Percentiles rank a stretch among this genome's conserved stretches.
These are phyloP conservation scores for Chaenodraco wilsoni DNA, from an alignment of 2,797 vertebrate species.

Conservation along the genomic window DNA sequence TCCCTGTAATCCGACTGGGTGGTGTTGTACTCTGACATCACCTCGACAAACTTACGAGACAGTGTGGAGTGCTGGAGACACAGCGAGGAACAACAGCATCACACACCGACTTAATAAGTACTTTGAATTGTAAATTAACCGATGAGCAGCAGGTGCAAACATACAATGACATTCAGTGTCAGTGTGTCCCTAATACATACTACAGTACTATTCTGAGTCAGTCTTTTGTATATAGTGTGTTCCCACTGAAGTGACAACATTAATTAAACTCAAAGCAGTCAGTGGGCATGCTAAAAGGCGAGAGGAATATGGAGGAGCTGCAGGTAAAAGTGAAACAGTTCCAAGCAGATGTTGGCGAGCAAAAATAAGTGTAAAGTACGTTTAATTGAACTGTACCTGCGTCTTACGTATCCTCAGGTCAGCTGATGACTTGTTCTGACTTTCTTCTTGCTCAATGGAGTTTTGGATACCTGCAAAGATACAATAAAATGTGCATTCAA, in stretches of 20 bases:
- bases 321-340: not conserved
- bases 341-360: not conserved
- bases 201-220: not conserved
- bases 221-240: not conserved
- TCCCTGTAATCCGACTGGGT: slow-evolving; percentile 97
- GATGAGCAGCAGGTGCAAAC: not conserved
- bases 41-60: slow-evolving; percentile 97
- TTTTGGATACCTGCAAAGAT: slow-evolving; percentile 89
- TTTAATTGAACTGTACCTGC: slow-evolving; percentile 82
- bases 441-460: slow-evolving; percentile 95
- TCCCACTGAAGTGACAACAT: slow-evolving; percentile 7
- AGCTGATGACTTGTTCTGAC: slow-evolving; percentile 91
- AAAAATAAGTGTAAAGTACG: not conserved
- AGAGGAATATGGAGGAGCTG: not conserved
- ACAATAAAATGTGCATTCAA: slow-evolving; percentile 9
- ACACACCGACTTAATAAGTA: not conserved
- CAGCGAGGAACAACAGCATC: not conserved
- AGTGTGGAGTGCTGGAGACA: slow-evolving; percentile 91
- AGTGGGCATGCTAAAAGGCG: not conserved
- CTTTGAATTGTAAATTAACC: slow-evolving; percentile 1
- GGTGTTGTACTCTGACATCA: slow-evolving; percentile 97
- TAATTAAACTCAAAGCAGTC: not conserved
- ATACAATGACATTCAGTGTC: not conserved
- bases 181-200: not conserved
- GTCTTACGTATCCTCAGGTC: slow-evolving; percentile 98